Evolutionary conservation across 2,113 vertebrate genomes (phyloP).

Genomic region (Poicephalus gulielmi): DNA sequence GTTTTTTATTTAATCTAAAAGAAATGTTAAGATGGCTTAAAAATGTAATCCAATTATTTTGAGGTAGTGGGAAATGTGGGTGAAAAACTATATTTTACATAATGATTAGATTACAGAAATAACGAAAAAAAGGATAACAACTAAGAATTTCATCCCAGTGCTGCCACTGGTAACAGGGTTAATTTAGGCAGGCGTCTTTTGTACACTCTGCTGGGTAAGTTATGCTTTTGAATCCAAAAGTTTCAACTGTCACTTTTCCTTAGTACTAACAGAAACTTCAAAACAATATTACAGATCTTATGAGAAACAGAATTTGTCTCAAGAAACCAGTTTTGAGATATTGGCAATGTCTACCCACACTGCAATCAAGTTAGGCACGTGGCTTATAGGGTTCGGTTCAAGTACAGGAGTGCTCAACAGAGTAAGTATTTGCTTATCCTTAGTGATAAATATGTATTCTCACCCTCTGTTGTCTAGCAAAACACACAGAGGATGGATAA

Average conservation of each 20-base stretch:
- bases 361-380: conserved; percentile 38
- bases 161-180: background rate
- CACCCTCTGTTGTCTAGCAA: conserved; percentile 68
- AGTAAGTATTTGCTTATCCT: conserved; percentile 75
- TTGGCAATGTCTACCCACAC: background rate
- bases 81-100: background rate
- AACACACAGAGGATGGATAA: conserved; percentile 77
- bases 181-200: background rate
- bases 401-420: conserved; percentile 49
- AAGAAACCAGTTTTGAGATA: background rate
- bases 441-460: conserved; percentile 76
- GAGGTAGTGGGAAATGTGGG: background rate
- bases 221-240: background rate
- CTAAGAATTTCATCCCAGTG: background rate
- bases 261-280: background rate
- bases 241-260: background rate
- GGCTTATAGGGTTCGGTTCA: conserved; percentile 29
- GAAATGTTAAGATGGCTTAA: background rate
- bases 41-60: background rate
- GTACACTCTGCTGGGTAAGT: background rate
- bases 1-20: background rate
- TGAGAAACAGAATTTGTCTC: conserved; percentile 18
- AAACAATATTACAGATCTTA: conserved; percentile 11
- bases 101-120: background rate
- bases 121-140: background rate